These are phyloP conservation scores for Sciurus carolinensis DNA, from an alignment of 2,797 vertebrate genomes.

Conservation along the genomic window DNA sequence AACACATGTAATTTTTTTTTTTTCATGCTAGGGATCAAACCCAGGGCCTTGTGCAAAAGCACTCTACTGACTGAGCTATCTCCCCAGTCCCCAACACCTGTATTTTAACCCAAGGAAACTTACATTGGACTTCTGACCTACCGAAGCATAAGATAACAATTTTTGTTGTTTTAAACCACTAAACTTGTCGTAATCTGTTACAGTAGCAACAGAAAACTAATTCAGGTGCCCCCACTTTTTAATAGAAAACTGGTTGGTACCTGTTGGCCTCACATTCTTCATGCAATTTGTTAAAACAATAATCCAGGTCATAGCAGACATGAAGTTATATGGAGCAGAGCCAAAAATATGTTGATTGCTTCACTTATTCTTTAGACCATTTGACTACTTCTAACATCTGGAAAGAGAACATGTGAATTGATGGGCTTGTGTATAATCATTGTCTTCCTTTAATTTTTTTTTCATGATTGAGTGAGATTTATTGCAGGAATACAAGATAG, in stretches of 20 bases:
- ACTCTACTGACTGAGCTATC: too few relatives aligned
- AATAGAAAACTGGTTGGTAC: neutral
- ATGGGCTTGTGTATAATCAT: neutral
- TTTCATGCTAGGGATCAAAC: too few relatives aligned
- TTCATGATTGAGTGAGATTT: too few relatives aligned
- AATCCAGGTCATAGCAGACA: neutral
- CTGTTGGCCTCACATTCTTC: neutral
- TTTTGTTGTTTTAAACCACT: neutral
- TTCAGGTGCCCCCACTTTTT: neutral
- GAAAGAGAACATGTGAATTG: neutral
- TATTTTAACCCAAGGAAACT: neutral
- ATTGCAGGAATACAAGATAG: too few relatives aligned
- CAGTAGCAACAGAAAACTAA: neutral
- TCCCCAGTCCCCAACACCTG: too few relatives aligned
- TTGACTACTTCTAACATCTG: neutral
- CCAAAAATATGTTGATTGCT: neutral
- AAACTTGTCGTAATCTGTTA: neutral
- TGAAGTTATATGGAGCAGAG: neutral
- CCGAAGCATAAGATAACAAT: neutral
- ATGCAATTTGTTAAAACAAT: neutral
- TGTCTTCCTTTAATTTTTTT: neutral
- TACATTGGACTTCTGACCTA: neutral
- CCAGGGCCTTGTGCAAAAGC: too few relatives aligned
- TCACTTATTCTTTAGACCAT: neutral
- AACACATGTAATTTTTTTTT: neutral